These are phyloP conservation scores for Babyrousa celebensis DNA, from an alignment of 2,797 vertebrate species.

Conservation along the genomic window DNA sequence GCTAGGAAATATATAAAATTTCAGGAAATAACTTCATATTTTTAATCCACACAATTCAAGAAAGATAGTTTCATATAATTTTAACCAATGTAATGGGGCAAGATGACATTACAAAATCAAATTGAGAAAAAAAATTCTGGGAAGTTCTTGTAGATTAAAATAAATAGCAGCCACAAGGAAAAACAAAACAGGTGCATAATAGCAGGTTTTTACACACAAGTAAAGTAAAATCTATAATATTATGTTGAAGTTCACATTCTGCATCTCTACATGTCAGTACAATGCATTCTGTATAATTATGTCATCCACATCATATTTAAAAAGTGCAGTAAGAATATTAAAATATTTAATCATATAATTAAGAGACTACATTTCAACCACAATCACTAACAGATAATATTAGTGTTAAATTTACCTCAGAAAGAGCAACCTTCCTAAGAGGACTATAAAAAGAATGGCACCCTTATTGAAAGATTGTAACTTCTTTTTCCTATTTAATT, in stretches of 20 bases:
- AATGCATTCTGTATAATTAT: background rate
- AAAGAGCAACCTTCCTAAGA: background rate
- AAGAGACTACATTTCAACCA: background rate
- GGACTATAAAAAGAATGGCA: conserved; percentile 30
- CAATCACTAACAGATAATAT: background rate
- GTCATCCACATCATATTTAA: background rate
- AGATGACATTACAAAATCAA: conserved; percentile 33
- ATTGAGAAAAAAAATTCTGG: background rate
- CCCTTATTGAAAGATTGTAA: conserved; percentile 39
- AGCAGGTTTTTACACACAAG: background rate
- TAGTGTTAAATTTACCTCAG: background rate
- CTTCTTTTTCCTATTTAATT: conserved; percentile 70
- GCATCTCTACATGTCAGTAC: background rate
- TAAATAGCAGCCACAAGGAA: background rate
- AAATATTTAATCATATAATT: conserved; percentile 46
- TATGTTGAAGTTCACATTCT: background rate
- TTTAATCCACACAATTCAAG: background rate
- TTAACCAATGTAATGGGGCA: background rate
- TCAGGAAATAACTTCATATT: background rate
- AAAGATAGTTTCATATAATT: background rate
- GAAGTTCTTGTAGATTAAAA: background rate
- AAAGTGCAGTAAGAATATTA: conserved; percentile 1
- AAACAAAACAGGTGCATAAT: background rate
- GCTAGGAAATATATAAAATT: background rate
- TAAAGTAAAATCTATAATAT: conserved; percentile 56